Percentiles rank a stretch among this genome's conserved stretches.
phyloP scores from a whole-genome alignment of 2,113 vertebrate species.

The Halcyon malimbica region DNA sequence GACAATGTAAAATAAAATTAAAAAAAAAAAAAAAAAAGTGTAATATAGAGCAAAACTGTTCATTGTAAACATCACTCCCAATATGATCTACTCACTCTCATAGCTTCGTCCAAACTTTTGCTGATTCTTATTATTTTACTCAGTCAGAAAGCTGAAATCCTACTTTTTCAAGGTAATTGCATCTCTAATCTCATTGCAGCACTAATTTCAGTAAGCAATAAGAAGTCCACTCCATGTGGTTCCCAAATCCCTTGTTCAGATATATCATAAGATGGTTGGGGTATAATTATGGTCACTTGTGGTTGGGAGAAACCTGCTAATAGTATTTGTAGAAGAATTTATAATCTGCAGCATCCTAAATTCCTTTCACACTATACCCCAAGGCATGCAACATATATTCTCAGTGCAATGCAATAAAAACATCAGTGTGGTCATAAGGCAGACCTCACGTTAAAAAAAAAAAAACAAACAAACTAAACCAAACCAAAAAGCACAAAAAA shows the following conservation, averaged over 20 bases:
- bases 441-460: not conserved
- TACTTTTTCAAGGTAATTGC: not conserved
- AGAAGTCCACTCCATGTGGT: not conserved
- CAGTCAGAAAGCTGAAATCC: not conserved
- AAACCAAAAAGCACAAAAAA: not conserved
- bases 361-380: not conserved
- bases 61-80: not conserved
- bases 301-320: not conserved
- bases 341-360: not conserved
- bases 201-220: not conserved
- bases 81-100: not conserved
- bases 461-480: not conserved
- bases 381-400: not conserved
- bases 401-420: not conserved
- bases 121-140: not conserved
- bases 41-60: not conserved
- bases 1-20: not conserved
- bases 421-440: not conserved
- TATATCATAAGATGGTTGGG: not conserved
- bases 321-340: not conserved
- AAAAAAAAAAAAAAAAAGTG: not conserved
- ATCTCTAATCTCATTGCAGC: not conserved
- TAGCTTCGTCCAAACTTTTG: fast-evolving
- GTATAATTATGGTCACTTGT: not conserved
- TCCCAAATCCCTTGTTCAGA: not conserved